A percentile compares a stretch with the other conserved stretches of the same genome.
phyloP scores from a whole-genome alignment of 2,113 vertebrate species.

The Corvus hawaiiensis region DNA sequence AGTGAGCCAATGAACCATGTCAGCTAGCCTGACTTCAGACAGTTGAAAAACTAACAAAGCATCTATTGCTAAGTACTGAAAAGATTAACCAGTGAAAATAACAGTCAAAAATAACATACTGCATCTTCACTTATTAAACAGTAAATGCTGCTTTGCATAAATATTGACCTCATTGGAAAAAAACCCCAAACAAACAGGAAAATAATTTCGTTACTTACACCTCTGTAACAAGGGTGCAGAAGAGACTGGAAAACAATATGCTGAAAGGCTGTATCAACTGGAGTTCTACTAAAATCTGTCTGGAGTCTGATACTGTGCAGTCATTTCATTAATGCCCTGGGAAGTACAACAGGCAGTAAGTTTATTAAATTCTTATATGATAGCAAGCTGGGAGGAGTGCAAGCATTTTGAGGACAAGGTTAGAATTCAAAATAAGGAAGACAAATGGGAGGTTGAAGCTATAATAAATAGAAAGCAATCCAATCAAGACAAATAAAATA shows the following conservation, averaged over 20 bases:
- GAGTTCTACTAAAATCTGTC: not conserved
- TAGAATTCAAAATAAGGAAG: slow-evolving; percentile 30
- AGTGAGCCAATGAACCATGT: not conserved
- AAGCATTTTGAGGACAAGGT: not conserved
- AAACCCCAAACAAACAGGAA: not conserved
- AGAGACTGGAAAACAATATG: not conserved
- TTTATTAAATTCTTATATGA: slow-evolving; percentile 1
- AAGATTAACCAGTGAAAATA: not conserved
- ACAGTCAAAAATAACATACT: not conserved
- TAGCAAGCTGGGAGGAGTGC: not conserved
- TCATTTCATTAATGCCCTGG: not conserved
- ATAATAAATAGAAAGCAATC: slow-evolving; percentile 24
- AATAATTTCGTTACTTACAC: not conserved
- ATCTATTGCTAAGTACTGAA: not conserved
- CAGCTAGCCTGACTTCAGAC: not conserved
- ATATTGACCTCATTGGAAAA: not conserved
- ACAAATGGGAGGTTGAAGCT: slow-evolving; percentile 9
- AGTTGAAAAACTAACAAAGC: not conserved
- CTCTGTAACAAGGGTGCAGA: not conserved
- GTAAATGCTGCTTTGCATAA: not conserved
- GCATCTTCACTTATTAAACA: not conserved
- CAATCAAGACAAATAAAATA: slow-evolving; percentile 10
- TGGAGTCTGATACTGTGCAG: not conserved
- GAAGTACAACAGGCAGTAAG: not conserved
- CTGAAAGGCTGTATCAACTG: not conserved